A percentile compares a stretch with the other conserved stretches of the same genome.
phyloP scores from a whole-genome alignment of 2,113 vertebrate genomes.

The Gila orcuttii region DNA sequence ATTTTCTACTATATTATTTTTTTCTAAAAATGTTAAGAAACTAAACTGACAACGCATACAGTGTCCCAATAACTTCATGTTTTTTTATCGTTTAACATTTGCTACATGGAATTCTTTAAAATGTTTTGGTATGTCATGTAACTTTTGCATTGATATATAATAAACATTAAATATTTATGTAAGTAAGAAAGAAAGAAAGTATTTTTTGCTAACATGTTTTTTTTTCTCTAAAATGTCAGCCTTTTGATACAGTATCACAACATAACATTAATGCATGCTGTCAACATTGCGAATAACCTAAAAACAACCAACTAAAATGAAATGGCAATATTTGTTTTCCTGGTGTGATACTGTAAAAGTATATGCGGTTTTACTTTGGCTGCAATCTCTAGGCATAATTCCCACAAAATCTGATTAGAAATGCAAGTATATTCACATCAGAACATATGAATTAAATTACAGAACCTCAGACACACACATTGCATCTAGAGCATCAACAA shows the following conservation, averaged over 20 bases:
- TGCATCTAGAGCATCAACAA: slow-evolving; percentile 61
- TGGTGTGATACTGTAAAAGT: not conserved
- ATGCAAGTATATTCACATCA: slow-evolving; percentile 18
- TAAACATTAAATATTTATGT: not conserved
- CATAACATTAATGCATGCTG: not conserved
- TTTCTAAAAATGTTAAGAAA: too few relatives aligned
- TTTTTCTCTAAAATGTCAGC: not conserved
- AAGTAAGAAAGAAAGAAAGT: too few relatives aligned
- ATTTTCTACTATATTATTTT: too few relatives aligned
- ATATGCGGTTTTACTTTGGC: slow-evolving; percentile 17
- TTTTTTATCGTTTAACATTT: too few relatives aligned
- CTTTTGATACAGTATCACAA: slow-evolving; percentile 9
- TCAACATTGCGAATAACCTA: not conserved
- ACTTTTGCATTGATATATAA: not conserved
- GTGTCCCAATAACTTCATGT: too few relatives aligned
- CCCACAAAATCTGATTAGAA: slow-evolving; percentile 27
- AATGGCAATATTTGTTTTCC: not conserved
- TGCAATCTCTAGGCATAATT: not conserved
- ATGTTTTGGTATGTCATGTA: too few relatives aligned
- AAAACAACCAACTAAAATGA: slow-evolving; percentile 1
- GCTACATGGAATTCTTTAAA: too few relatives aligned
- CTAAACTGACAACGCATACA: too few relatives aligned
- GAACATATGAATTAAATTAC: not conserved
- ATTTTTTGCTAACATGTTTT: not conserved
- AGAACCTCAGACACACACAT: slow-evolving; percentile 5